Conservation (phyloP, 2,797 vertebrate species). For the Artibeus lituratus region DNA sequence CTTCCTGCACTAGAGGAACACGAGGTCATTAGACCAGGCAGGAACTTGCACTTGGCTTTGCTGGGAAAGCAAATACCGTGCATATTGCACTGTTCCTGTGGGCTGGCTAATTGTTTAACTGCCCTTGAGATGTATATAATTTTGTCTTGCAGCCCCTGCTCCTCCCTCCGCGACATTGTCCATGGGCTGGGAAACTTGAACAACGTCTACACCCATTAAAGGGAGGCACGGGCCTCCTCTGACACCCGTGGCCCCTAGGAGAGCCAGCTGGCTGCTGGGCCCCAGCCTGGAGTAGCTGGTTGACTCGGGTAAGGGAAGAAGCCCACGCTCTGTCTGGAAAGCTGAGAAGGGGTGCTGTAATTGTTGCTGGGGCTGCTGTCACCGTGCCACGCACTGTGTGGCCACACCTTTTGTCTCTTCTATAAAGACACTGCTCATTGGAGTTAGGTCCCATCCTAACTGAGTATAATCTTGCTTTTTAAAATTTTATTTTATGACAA, state of each 20-base stretch:
- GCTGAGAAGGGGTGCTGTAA: not conserved
- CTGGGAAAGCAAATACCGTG: constrained; percentile 20
- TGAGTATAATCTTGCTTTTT: not conserved
- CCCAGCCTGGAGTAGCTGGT: not conserved
- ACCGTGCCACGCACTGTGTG: not conserved
- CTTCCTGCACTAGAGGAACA: not conserved
- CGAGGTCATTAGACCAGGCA: not conserved
- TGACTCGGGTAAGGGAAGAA: not conserved
- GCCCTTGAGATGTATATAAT: constrained; percentile 16
- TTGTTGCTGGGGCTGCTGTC: not conserved
- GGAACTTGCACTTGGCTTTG: not conserved
- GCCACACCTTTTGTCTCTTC: not conserved
- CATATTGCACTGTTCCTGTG: not conserved
- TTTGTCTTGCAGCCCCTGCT: not conserved
- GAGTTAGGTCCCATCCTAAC: not conserved
- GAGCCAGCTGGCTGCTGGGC: no score
- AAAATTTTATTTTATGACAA: not conserved
- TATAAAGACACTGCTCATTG: not conserved
- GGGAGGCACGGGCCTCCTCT: not conserved
- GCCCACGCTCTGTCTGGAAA: not conserved
- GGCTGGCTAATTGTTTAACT: not conserved
- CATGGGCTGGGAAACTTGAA: not conserved
- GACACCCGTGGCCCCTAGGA: accelerated
- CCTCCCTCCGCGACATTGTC: not conserved
- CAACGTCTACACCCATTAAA: not conserved